Evolutionary conservation across 2,113 vertebrate species (phyloP), one percentile per base, ranked within the genome.

Genomic region (Spea multiplicata): DNA sequence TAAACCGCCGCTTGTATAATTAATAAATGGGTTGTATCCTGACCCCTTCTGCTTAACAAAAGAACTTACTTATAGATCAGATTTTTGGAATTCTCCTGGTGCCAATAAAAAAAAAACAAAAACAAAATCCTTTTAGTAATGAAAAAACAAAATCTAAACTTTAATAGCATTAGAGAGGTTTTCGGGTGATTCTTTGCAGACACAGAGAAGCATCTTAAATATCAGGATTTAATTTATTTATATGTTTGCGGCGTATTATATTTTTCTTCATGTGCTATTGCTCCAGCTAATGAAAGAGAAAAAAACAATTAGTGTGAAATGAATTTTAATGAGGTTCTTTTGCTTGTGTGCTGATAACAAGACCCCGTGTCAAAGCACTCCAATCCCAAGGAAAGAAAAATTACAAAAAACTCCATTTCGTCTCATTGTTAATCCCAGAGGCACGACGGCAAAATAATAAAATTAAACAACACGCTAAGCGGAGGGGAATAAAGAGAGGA

Each of bases 301-400:
- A 64, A 86, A 86, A 85, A 12, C 64, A 67, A 82, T 83, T 86
- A 84, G 81, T 76, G 49, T 47, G 70, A 81, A 82, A 76, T 81
- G 71, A 84, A 87, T 83, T 86, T 81, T 80, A 83, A 83, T 84
- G 46, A 79, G 80, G 70, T 70, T 71, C 73, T 46, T 55, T 76
- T 83, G 82, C 72, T 82, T 79, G 66, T 66, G 70, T 69, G 74
- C 74, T 79, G 80, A 71, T 78, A 67, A 75, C 64, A 44, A 72
- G 75, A 67, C 49, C 50, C 30, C 5, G 76, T 75, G 68, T 81
- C 81, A 78, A 74, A 81, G 50, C 47, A 71, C 73, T 81, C 71
- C 77, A 67, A 49, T 67, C 77, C 45, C 71, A 50, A 12, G 67
- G 57, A 71, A 78, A 78, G 59, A 61, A 71, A 67, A 70, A 70